These are phyloP conservation scores for Theodoxus fluviatilis DNA, from an alignment of 2,888 invertebrate species.

Conservation along the genomic window DNA sequence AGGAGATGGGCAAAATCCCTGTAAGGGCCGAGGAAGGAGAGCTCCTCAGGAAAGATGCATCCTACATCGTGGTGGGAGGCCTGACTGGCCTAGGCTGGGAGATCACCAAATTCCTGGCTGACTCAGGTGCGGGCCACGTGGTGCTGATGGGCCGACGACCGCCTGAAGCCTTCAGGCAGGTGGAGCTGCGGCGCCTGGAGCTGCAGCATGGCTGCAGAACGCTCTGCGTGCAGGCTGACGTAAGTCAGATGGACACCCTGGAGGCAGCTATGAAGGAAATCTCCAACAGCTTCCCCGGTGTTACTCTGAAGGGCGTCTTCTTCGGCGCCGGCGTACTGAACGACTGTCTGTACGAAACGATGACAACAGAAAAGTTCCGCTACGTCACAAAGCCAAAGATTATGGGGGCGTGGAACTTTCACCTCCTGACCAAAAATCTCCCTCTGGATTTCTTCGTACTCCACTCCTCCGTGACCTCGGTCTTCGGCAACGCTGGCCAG, in stretches of 20 bases:
- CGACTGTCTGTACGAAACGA: slow-evolving; percentile 33
- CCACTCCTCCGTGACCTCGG: slow-evolving; percentile 47
- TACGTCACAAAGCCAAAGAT: slow-evolving; percentile 44
- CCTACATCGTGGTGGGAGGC: slow-evolving; percentile 48
- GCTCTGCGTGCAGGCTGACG: slow-evolving; percentile 36
- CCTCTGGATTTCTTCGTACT: slow-evolving; percentile 48
- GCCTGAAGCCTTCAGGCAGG: slow-evolving; percentile 29
- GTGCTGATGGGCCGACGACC: slow-evolving; percentile 41
- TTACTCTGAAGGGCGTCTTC: slow-evolving; percentile 44
- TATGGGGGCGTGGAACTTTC: slow-evolving; percentile 48
- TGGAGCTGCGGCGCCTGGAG: slow-evolving; percentile 31
- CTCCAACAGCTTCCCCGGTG: slow-evolving; percentile 20
- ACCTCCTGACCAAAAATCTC: slow-evolving; percentile 37
- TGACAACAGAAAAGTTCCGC: slow-evolving; percentile 35
- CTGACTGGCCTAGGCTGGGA: slow-evolving; percentile 51
- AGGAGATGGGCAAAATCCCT: too few relatives aligned
- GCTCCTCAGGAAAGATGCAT: slow-evolving; percentile 35
- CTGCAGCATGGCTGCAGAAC: slow-evolving; percentile 31
- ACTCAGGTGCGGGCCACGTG: slow-evolving; percentile 39
- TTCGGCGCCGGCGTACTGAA: slow-evolving; percentile 45
- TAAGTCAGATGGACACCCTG: slow-evolving; percentile 35
- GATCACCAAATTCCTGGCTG: slow-evolving; percentile 37
- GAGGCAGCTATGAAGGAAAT: slow-evolving; percentile 31
- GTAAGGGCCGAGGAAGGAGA: slow-evolving; percentile 13
- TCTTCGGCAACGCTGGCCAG: slow-evolving; percentile 48